Evolutionary conservation across 2,888 invertebrate genomes (phyloP).

Genomic region (Drosophila trichaetosa): DNA sequence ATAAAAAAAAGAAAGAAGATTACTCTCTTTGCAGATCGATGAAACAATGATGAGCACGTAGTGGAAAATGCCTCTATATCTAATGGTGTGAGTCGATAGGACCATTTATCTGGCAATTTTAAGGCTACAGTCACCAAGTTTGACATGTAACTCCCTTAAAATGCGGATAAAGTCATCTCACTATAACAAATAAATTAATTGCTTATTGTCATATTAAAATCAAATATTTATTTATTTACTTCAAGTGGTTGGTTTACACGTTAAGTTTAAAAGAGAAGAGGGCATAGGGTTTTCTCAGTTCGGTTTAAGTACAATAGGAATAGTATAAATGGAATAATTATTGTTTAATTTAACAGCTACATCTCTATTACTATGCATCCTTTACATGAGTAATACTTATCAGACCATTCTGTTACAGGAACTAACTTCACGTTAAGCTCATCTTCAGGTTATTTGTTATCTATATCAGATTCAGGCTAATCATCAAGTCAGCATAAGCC

Average conservation of each 20-base stretch:
- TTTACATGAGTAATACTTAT: constrained; percentile 70
- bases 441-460: constrained; percentile 65
- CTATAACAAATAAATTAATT: background rate
- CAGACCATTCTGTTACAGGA: constrained; percentile 75
- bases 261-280: background rate
- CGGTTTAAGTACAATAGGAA: constrained; percentile 12
- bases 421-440: constrained; percentile 49
- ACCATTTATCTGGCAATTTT: background rate
- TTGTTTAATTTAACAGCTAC: constrained; percentile 38
- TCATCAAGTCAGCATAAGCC: constrained; percentile 21
- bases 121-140: background rate
- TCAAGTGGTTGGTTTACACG: background rate
- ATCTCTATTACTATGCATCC: constrained; percentile 65
- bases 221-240: constrained; percentile 3
- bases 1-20: too few species aligned
- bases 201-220: background rate
- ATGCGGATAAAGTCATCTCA: background rate
- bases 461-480: constrained; percentile 45
- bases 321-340: constrained; percentile 11
- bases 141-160: background rate
- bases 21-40: background rate
- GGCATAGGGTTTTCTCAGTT: constrained; percentile 6
- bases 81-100: background rate
- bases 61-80: too few species aligned
- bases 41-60: background rate